These are phyloP conservation scores for Drosophila atroscutellata DNA, from an alignment of 2,888 invertebrate species.

Conservation along the genomic window DNA sequence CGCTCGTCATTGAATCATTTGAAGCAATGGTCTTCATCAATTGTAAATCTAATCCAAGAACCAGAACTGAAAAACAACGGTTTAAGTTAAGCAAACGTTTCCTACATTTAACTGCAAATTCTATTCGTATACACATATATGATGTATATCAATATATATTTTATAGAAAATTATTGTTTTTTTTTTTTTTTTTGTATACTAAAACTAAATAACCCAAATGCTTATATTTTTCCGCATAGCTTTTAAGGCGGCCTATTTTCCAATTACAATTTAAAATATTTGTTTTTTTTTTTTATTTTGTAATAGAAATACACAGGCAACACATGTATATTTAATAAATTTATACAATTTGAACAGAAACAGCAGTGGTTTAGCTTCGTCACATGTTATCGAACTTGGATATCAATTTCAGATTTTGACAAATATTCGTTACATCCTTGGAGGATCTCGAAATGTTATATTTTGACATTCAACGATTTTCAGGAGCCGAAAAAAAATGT, in stretches of 20 bases:
- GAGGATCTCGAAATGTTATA: neutral
- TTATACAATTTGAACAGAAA: constrained; percentile 45
- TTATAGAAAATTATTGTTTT: constrained; percentile 6
- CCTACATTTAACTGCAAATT: constrained; percentile 21
- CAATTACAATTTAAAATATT: constrained; percentile 42
- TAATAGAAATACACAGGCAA: constrained; percentile 16
- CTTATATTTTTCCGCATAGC: constrained; percentile 36
- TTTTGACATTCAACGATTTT: neutral
- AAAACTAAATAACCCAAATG: constrained; percentile 21
- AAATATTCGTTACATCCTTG: neutral
- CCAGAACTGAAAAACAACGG: constrained; percentile 56
- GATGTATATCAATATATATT: neutral
- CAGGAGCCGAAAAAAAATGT: neutral
- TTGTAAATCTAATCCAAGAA: constrained; percentile 39
- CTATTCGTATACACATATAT: constrained; percentile 12
- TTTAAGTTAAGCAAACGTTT: constrained; percentile 32
- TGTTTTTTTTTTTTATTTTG: constrained; percentile 46
- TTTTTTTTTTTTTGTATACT: constrained; percentile 19
- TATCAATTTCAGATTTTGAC: neutral
- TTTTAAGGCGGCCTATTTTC: constrained; percentile 23
- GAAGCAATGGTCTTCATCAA: constrained; percentile 23
- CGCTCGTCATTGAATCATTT: constrained; percentile 30
- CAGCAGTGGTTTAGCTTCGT: neutral
- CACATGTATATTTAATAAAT: constrained; percentile 56
- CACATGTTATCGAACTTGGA: neutral